Conservation (phyloP, 2,888 invertebrate species). For the Anthrax anthrax region DNA sequence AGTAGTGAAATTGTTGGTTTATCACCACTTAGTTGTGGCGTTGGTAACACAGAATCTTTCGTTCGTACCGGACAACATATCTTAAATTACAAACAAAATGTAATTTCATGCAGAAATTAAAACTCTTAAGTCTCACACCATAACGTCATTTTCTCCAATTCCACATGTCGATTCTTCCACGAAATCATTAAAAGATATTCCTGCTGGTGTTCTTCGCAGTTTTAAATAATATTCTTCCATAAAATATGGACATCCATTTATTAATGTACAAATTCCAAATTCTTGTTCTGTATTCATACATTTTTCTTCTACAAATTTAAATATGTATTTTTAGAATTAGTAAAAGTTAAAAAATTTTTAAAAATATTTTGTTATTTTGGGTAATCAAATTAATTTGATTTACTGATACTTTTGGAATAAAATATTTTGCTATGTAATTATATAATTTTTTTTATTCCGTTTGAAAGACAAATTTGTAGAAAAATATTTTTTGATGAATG, state of each 20-base stretch:
- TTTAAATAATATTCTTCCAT: constrained; percentile 24
- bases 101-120: background rate
- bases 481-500: too few relatives aligned
- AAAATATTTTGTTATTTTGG: too few relatives aligned
- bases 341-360: too few relatives aligned
- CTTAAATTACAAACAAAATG: constrained; percentile 1
- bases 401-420: too few relatives aligned
- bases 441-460: too few relatives aligned
- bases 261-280: constrained; percentile 39
- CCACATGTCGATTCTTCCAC: constrained; percentile 56
- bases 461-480: too few relatives aligned
- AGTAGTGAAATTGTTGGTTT: constrained; percentile 3
- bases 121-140: constrained; percentile 35
- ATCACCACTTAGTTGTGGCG: background rate
- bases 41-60: background rate
- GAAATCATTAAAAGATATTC: constrained; percentile 29
- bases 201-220: constrained; percentile 19
- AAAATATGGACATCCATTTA: constrained; percentile 40
- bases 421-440: too few relatives aligned
- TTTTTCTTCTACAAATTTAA: constrained; percentile 18
- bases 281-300: constrained; percentile 39
- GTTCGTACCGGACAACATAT: constrained; percentile 12
- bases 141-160: constrained; percentile 45
- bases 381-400: too few relatives aligned
- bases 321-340: too few relatives aligned